These are phyloP conservation scores for Leptura quadrifasciata DNA, from an alignment of 2,888 invertebrate genomes.

Conservation along the genomic window DNA sequence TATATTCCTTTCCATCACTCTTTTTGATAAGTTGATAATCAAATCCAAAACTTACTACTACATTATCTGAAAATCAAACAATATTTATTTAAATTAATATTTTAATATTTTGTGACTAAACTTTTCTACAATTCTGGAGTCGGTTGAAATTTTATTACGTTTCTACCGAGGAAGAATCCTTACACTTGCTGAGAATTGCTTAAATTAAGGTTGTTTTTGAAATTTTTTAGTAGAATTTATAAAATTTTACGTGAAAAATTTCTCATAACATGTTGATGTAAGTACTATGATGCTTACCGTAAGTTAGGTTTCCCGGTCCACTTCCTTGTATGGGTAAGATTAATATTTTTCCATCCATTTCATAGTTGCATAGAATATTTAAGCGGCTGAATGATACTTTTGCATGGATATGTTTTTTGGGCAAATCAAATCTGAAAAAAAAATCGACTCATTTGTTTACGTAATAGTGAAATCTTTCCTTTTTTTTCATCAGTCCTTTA, in stretches of 20 bases:
- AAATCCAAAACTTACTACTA: conserved; percentile 34
- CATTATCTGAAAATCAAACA: conserved; percentile 43
- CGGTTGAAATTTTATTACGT: too few species aligned
- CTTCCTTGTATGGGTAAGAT: conserved; percentile 66
- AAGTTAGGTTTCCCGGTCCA: conserved; percentile 65
- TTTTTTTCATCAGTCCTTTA: too few species aligned
- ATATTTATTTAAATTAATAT: background rate
- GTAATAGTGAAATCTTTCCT: too few species aligned
- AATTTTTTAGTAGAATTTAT: too few species aligned
- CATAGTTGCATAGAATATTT: conserved; percentile 56
- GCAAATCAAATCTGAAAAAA: conserved; percentile 53
- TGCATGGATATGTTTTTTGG: conserved; percentile 41
- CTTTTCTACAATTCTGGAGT: too few species aligned
- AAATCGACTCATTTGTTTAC: too few species aligned
- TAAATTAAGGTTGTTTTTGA: too few species aligned
- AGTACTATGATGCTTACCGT: conserved; percentile 50
- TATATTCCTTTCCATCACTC: conserved; percentile 48
- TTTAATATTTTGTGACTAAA: background rate
- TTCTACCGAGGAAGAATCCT: too few species aligned
- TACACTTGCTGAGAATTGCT: too few species aligned
- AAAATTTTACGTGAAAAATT: too few species aligned
- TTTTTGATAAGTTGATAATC: conserved; percentile 44
- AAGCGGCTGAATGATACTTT: conserved; percentile 31
- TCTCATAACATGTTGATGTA: background rate
- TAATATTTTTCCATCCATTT: conserved; percentile 66